Evolutionary conservation across 1,140 invertebrate genomes (phyloP), one percentile per base, ranked within the genome.

Genomic region (Anastrepha ludens): DNA sequence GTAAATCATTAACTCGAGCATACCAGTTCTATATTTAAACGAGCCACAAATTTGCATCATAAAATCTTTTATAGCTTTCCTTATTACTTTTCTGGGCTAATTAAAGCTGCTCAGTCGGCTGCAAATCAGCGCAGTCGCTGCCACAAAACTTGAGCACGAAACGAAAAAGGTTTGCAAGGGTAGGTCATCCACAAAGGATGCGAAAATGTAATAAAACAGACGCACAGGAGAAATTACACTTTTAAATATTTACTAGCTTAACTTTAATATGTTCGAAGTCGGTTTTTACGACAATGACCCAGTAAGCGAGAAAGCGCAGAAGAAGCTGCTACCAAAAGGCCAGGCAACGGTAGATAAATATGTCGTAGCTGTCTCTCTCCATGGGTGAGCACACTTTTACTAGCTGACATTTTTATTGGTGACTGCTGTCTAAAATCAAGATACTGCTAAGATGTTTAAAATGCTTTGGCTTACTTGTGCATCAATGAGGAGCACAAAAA

Each of bases 231-330:
- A 67, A 39, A 39, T 67, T 67, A 20, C 11, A 29, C 39, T 67
- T 67, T 67, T 39, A 67, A 67, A 67, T 67, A 67, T 67, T 67
- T 67, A 67, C 65, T 39, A 11, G 65, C 20, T 13, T 7, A 17
- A 20, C n/a, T 64, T 64, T 64, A 64, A 20, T 64, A n/a, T 64
- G 62, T 20, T 20, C 20, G n/a, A 20, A 11, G 65, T 1, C 20
- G n/a, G 29, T 67, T 67, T 67, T 67, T 41, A 67, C 11, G 9
- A 20, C 65, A 41, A 6, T 67, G 65, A 67, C 65, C 65, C 65
- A 41, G 29, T 39, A 41, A 15, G 39, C 20, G 39, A 67, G 65
- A 29, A 20, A 29, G 65, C 65, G 20, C 20, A 6, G 13, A 41
- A 67, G 65, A 41, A 39, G 2, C 0, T 29, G 29, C 8, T 3